These are phyloP conservation scores for Probosciger aterrimus DNA, from an alignment of 2,113 vertebrate genomes.

Conservation along the genomic window DNA sequence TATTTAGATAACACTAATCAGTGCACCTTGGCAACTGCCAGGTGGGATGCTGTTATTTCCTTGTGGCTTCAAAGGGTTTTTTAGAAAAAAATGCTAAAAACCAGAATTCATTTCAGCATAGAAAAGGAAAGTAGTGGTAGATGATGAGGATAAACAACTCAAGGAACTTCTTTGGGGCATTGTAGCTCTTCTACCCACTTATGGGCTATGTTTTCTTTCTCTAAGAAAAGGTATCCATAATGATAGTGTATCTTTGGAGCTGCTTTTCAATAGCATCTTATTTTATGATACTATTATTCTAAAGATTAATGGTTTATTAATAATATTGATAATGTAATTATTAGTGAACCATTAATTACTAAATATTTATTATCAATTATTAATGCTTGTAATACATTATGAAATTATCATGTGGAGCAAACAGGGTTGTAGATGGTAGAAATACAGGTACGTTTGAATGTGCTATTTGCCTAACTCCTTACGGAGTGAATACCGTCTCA, in stretches of 20 bases:
- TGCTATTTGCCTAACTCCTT: not conserved
- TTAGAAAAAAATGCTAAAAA: not conserved
- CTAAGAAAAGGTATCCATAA: not conserved
- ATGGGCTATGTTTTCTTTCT: not conserved
- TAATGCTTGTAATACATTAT: not conserved
- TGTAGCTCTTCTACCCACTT: not conserved
- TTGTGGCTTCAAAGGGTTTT: not conserved
- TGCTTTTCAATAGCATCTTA: not conserved
- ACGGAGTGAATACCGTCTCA: not conserved
- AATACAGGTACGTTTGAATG: not conserved
- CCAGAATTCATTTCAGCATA: not conserved
- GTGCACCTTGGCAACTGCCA: not conserved
- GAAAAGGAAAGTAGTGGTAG: not conserved
- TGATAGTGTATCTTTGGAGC: not conserved
- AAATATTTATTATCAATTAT: not conserved
- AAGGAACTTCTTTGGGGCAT: not conserved
- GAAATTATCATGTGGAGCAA: not conserved
- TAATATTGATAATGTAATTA: not conserved
- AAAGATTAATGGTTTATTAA: not conserved
- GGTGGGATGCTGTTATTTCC: not conserved
- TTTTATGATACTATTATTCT: not conserved
- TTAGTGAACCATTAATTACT: not conserved
- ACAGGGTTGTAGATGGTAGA: not conserved
- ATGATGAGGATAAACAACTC: not conserved
- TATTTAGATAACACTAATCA: not conserved